Percentiles rank a stretch among this genome's conserved stretches.
Evolutionary conservation across 2,888 invertebrate genomes (phyloP).

Genomic region (Allophyes oxyacanthae): DNA sequence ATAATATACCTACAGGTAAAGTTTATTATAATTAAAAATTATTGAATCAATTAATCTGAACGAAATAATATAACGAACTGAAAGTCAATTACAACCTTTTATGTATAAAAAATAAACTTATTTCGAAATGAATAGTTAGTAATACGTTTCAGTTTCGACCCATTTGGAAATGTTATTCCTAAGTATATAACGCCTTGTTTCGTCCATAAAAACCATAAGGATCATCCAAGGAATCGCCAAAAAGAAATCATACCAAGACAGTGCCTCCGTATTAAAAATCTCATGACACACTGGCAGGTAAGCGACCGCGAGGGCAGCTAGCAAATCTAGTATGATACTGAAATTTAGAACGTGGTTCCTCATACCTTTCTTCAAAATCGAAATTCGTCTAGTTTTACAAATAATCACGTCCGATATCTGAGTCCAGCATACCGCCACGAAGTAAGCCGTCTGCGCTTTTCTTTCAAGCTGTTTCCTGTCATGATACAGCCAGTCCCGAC

Average conservation of each 20-base stretch:
- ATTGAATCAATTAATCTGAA: no score
- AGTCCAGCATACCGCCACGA: constrained; percentile 93
- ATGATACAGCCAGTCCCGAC: constrained; percentile 92
- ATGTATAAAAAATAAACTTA: neutral
- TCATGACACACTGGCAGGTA: constrained; percentile 92
- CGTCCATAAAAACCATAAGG: constrained; percentile 93
- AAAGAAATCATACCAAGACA: constrained; percentile 92
- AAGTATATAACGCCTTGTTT: constrained; percentile 92
- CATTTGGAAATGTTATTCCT: constrained; percentile 91
- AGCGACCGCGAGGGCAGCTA: constrained; percentile 91
- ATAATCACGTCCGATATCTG: constrained; percentile 94
- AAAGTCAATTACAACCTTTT: constrained; percentile 1
- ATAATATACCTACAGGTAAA: no score
- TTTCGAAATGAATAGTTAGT: constrained; percentile 71
- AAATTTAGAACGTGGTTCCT: constrained; percentile 91
- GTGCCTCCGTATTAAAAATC: constrained; percentile 92
- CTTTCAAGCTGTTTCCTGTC: constrained; percentile 92
- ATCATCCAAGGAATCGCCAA: constrained; percentile 93
- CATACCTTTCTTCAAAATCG: constrained; percentile 94
- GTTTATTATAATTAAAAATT: no score
- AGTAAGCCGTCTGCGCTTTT: constrained; percentile 94
- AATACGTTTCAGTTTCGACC: constrained; percentile 93
- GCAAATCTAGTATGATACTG: constrained; percentile 90
- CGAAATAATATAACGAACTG: constrained; percentile 1
- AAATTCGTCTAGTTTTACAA: constrained; percentile 93